These are phyloP conservation scores for Nanorana parkeri DNA, from an alignment of 2,113 vertebrate genomes.

Conservation along the genomic window DNA sequence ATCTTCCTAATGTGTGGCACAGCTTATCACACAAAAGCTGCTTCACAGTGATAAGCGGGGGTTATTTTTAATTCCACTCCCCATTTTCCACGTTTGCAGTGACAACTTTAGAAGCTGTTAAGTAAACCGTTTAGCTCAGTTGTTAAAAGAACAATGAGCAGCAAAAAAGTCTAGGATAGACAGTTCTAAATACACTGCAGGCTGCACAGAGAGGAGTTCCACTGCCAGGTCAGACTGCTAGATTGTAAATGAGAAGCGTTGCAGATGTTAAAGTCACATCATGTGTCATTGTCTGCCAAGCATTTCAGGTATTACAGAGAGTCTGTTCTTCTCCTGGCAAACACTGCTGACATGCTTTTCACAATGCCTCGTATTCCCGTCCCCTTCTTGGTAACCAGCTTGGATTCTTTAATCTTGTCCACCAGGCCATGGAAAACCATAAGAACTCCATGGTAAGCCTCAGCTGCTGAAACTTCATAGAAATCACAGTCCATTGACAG, in stretches of 20 bases:
- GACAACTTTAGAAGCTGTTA: constrained; percentile 4
- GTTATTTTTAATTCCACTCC: neutral
- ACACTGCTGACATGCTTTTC: constrained; percentile 83
- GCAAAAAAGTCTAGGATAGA: neutral
- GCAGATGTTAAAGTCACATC: constrained; percentile 18
- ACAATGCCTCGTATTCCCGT: constrained; percentile 80
- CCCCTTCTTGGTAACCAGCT: constrained; percentile 72
- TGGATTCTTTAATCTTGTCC: constrained; percentile 75
- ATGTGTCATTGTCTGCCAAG: neutral
- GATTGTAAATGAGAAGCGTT: neutral
- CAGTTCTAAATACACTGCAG: neutral
- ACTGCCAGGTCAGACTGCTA: neutral
- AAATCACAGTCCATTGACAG: constrained; percentile 80
- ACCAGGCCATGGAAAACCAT: constrained; percentile 81
- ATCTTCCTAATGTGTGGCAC: constrained; percentile 18
- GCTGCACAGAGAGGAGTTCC: neutral
- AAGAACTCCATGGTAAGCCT: constrained; percentile 83
- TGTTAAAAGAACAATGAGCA: neutral
- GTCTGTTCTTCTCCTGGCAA: constrained; percentile 79
- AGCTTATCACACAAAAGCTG: neutral
- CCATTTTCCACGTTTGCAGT: neutral
- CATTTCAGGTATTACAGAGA: constrained; percentile 72
- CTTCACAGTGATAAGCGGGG: neutral
- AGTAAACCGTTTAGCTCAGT: constrained; percentile 13
- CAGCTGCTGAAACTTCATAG: constrained; percentile 83